Evolutionary conservation across 2,113 vertebrate species (phyloP).

Genomic region (Spheniscus mendiculus): DNA sequence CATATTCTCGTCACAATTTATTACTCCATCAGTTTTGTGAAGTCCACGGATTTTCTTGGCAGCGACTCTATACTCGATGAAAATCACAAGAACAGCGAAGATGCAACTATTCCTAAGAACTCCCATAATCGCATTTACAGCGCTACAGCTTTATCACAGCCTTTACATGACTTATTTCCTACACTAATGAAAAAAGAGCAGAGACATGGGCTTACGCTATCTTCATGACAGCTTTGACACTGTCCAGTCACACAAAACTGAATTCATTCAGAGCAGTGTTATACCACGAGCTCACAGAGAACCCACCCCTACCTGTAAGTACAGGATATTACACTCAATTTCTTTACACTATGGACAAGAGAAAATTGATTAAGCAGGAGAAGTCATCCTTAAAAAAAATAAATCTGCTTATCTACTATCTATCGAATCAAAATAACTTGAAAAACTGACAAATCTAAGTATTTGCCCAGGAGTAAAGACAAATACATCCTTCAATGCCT

Average conservation of each 20-base stretch:
- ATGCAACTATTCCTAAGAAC: not conserved
- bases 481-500: not conserved
- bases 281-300: not conserved
- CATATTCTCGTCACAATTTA: fast-evolving
- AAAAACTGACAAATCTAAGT: not conserved
- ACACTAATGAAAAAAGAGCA: not conserved
- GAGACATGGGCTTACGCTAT: not conserved
- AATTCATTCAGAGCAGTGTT: not conserved
- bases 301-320: not conserved
- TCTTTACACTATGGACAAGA: not conserved
- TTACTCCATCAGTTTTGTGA: not conserved
- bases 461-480: not conserved
- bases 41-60: not conserved
- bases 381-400: not conserved
- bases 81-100: not conserved
- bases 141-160: not conserved
- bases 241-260: not conserved
- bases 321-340: not conserved
- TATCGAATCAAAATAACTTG: not conserved
- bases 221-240: not conserved
- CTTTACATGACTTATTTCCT: not conserved
- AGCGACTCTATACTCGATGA: not conserved
- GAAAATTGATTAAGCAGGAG: not conserved
- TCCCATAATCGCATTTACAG: not conserved
- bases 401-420: not conserved